phyloP scores from a whole-genome alignment of 1,140 invertebrate genomes.

The Atta texana region DNA sequence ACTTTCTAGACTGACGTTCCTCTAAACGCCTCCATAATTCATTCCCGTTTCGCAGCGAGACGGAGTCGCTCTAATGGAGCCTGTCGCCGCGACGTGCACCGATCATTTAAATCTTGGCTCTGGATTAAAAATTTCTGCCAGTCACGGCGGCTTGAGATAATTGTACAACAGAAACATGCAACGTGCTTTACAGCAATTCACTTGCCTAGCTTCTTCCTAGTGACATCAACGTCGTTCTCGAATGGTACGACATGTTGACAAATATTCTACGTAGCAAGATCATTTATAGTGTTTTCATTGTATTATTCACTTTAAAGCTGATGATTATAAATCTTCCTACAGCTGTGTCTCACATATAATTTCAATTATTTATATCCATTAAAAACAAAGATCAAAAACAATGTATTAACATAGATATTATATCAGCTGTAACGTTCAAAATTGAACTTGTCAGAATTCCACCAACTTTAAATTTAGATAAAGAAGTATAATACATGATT shows the following conservation, averaged over 20 bases:
- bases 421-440: not conserved
- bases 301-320: constrained; percentile 16
- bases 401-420: not conserved
- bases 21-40: constrained; percentile 63
- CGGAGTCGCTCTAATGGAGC: constrained; percentile 71
- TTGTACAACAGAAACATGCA: constrained; percentile 62
- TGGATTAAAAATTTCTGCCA: constrained; percentile 69
- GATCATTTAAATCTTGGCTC: constrained; percentile 69
- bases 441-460: not conserved
- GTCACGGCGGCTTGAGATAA: constrained; percentile 60
- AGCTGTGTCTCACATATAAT: not conserved
- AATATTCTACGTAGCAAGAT: constrained; percentile 37
- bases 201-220: constrained; percentile 50
- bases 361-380: not conserved
- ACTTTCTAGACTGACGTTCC: constrained; percentile 55
- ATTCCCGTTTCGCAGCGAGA: constrained; percentile 64
- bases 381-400: not conserved
- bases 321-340: not conserved
- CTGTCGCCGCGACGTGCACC: constrained; percentile 62
- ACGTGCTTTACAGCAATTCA: constrained; percentile 56
- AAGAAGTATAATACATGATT: not conserved
- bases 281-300: constrained; percentile 45
- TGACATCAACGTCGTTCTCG: constrained; percentile 36
- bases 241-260: constrained; percentile 43
- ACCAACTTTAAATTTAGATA: not conserved